Evolutionary conservation across 2,797 vertebrate genomes (phyloP).

Genomic region (Fringilla coelebs): DNA sequence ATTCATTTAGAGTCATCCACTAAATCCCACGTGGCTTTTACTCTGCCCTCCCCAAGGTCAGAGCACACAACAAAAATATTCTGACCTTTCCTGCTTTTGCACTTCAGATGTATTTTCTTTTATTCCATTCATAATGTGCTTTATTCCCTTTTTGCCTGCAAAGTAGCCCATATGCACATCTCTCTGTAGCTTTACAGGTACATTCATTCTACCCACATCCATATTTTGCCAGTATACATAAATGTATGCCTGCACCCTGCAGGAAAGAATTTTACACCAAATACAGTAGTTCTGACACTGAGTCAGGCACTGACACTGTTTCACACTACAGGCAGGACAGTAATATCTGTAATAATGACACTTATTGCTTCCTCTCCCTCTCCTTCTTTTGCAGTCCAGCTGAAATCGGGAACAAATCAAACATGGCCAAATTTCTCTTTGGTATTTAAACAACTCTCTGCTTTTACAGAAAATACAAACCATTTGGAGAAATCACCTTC

Average conservation of each 20-base stretch:
- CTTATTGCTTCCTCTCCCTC: background rate
- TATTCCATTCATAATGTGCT: background rate
- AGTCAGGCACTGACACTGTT: background rate
- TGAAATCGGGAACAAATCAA: background rate
- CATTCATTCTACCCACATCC: background rate
- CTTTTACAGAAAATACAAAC: constrained; percentile 19
- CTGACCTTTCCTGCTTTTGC: background rate
- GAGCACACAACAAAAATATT: background rate
- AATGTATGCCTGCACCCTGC: background rate
- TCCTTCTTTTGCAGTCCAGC: constrained; percentile 9
- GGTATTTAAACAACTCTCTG: constrained; percentile 28
- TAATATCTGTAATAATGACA: background rate
- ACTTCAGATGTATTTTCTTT: background rate
- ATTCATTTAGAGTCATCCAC: background rate
- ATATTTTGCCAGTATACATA: background rate
- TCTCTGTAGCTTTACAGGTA: background rate
- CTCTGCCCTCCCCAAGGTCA: background rate
- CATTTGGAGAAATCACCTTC: background rate
- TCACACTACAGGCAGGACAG: background rate
- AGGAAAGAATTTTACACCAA: background rate
- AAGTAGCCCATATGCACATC: background rate
- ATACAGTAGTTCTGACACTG: background rate
- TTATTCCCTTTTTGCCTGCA: background rate
- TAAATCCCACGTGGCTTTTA: background rate
- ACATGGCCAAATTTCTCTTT: background rate